phyloP scores from a whole-genome alignment of 2,113 vertebrate species.

The Laterallus jamaicensis region DNA sequence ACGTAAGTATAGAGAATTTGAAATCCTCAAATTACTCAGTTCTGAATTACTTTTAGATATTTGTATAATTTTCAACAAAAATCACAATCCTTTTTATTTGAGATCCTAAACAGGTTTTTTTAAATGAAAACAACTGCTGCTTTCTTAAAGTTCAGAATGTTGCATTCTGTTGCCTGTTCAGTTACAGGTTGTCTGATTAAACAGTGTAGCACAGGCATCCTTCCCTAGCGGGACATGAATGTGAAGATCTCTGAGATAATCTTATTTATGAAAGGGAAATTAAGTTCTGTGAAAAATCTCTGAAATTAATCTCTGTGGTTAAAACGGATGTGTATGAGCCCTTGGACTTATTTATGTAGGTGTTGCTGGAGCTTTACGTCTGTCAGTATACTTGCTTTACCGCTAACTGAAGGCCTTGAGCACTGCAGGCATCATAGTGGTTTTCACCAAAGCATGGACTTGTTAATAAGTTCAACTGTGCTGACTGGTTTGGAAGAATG shows the following conservation, averaged over 20 bases:
- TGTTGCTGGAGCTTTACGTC: neutral
- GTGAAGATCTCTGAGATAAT: neutral
- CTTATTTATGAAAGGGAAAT: neutral
- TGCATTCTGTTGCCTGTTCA: neutral
- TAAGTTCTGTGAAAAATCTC: neutral
- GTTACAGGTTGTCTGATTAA: neutral
- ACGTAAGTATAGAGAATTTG: constrained; percentile 78
- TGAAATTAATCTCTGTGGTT: neutral
- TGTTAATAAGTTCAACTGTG: neutral
- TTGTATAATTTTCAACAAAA: neutral
- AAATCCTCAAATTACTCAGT: neutral
- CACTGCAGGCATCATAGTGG: neutral
- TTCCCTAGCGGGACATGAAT: neutral
- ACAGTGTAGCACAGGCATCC: neutral
- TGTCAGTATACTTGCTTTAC: neutral
- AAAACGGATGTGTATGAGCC: neutral
- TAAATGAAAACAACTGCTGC: neutral
- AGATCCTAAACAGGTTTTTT: neutral
- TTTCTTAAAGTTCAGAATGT: neutral
- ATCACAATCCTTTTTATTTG: neutral
- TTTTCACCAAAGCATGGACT: neutral
- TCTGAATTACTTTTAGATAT: neutral
- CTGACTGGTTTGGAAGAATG: neutral
- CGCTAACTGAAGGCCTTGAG: neutral
- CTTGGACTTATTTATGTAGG: neutral